Evolutionary conservation across 2,888 invertebrate genomes (phyloP).

Genomic region (Cheilosia pagana): DNA sequence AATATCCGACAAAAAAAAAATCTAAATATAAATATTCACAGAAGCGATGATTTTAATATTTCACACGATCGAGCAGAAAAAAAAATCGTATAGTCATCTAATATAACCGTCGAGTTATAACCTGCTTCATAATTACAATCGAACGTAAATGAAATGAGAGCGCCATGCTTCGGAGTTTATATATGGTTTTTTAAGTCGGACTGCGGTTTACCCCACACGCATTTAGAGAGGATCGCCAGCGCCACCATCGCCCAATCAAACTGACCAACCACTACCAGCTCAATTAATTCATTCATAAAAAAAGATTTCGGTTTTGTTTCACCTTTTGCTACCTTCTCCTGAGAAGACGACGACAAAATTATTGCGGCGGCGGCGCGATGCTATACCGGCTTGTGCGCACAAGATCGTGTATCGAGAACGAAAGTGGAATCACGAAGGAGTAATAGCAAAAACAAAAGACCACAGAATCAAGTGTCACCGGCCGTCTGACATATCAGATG

Average conservation of each 20-base stretch:
- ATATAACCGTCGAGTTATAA: slow-evolving; percentile 51
- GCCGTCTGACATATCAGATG: slow-evolving; percentile 6
- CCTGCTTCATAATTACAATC: slow-evolving; percentile 71
- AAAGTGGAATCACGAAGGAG: slow-evolving; percentile 48
- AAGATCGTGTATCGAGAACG: slow-evolving; percentile 37
- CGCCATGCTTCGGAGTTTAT: slow-evolving; percentile 69
- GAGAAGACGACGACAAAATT: slow-evolving; percentile 18
- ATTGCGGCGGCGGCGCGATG: background rate
- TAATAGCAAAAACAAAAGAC: slow-evolving; percentile 3
- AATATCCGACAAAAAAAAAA: background rate
- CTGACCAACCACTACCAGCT: slow-evolving; percentile 29
- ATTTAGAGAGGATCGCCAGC: slow-evolving; percentile 46
- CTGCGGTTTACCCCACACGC: slow-evolving; percentile 51
- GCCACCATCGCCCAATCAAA: slow-evolving; percentile 26
- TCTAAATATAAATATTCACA: slow-evolving; percentile 1
- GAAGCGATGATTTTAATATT: slow-evolving; percentile 1
- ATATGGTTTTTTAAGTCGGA: slow-evolving; percentile 63
- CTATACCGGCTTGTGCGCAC: slow-evolving; percentile 36
- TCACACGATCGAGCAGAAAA: slow-evolving; percentile 43
- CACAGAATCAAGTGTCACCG: slow-evolving; percentile 55
- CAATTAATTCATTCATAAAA: slow-evolving; percentile 70
- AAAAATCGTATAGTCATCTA: slow-evolving; percentile 27
- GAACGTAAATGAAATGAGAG: slow-evolving; percentile 72
- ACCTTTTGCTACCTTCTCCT: slow-evolving; percentile 36
- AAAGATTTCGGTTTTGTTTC: slow-evolving; percentile 47